phyloP scores from a whole-genome alignment of 2,113 vertebrate species.

The Lipophrys pholis region DNA sequence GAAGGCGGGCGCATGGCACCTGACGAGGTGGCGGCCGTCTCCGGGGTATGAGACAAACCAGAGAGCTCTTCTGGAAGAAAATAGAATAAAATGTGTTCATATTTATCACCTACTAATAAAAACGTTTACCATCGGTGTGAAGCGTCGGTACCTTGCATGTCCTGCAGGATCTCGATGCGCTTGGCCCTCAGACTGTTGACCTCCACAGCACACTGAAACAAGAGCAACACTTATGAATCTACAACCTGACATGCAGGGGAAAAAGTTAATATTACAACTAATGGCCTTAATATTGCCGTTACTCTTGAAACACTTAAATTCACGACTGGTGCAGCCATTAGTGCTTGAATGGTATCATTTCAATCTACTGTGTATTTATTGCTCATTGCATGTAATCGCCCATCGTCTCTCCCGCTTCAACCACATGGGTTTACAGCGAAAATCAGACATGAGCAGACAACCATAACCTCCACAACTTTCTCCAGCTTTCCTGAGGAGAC shows the following conservation, averaged over 20 bases:
- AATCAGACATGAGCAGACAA: too few species aligned
- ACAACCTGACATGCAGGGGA: neutral
- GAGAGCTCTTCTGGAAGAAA: constrained; percentile 55
- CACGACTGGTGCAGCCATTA: too few species aligned
- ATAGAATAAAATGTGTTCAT: neutral
- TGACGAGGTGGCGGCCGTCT: constrained; percentile 1
- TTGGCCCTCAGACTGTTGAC: constrained; percentile 90
- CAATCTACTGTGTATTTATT: too few species aligned
- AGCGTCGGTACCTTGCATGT: constrained; percentile 86
- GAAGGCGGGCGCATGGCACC: constrained; percentile 13
- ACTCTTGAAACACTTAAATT: too few species aligned
- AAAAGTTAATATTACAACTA: too few species aligned
- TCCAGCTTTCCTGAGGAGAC: too few species aligned
- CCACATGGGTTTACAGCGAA: too few species aligned
- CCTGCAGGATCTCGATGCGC: constrained; percentile 92
- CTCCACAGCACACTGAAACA: constrained; percentile 87
- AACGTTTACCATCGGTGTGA: neutral
- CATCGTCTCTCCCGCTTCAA: too few species aligned
- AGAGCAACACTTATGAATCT: neutral
- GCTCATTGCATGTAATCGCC: too few species aligned
- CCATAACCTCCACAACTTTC: too few species aligned
- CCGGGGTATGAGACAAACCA: constrained; percentile 1
- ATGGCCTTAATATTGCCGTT: too few species aligned
- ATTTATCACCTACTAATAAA: neutral
- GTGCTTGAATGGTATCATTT: too few species aligned